Conservation (phyloP, 2,797 vertebrate species). For the Betta splendens region DNA sequence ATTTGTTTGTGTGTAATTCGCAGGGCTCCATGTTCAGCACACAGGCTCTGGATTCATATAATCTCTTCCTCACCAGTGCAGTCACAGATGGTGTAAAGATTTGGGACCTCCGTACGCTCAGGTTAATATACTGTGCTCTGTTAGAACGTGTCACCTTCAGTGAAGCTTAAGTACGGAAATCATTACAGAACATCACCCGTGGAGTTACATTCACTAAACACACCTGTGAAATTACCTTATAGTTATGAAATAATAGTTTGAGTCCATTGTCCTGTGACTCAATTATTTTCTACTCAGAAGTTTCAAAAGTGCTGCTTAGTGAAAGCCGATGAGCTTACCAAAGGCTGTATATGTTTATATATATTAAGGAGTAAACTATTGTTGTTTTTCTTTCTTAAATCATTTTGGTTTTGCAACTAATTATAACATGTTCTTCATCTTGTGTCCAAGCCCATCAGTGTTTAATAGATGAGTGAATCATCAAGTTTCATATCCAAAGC, state of each 20-base stretch:
- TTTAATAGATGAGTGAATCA: slow-evolving; percentile 30
- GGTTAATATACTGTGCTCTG: slow-evolving; percentile 72
- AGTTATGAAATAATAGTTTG: slow-evolving; percentile 1
- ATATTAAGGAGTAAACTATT: slow-evolving; percentile 17
- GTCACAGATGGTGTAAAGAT: slow-evolving; percentile 87
- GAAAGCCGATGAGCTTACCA: slow-evolving; percentile 7
- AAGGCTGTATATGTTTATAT: neutral
- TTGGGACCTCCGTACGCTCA: slow-evolving; percentile 91
- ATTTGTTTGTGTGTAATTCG: slow-evolving; percentile 33
- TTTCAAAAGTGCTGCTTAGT: neutral
- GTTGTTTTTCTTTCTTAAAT: slow-evolving; percentile 9
- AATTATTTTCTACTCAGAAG: neutral
- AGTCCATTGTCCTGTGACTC: too few species aligned
- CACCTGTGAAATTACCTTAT: neutral
- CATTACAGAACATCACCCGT: neutral
- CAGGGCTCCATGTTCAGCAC: slow-evolving; percentile 88
- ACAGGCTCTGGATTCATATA: slow-evolving; percentile 83
- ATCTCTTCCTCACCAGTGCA: slow-evolving; percentile 89
- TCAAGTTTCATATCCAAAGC: slow-evolving; percentile 44
- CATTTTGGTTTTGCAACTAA: slow-evolving; percentile 7
- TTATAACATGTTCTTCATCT: slow-evolving; percentile 27
- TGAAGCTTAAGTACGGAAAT: slow-evolving; percentile 11
- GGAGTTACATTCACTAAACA: neutral
- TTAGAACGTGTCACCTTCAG: slow-evolving; percentile 1
- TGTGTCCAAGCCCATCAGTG: slow-evolving; percentile 41